Evolutionary conservation across 2,888 invertebrate species (phyloP).

Genomic region (Deilephila elpenor): DNA sequence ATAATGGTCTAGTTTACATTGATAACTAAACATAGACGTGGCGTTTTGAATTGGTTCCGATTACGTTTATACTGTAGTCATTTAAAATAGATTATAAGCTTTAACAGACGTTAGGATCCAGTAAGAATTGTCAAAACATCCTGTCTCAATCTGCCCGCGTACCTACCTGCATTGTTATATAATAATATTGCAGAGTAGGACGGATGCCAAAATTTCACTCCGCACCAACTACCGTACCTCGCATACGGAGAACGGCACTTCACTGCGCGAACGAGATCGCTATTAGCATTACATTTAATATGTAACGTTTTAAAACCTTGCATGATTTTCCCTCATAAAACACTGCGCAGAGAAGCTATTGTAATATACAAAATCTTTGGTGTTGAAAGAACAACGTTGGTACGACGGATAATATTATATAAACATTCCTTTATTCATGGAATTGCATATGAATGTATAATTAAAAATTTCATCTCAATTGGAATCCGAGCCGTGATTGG

Average conservation of each 20-base stretch:
- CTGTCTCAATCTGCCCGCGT: slow-evolving; percentile 52
- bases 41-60: not conserved
- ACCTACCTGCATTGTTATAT: slow-evolving; percentile 80
- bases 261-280: slow-evolving; percentile 43
- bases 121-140: slow-evolving; percentile 49
- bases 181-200: slow-evolving; percentile 73
- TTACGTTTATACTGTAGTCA: not conserved
- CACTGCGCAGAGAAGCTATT: slow-evolving; percentile 26
- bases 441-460: slow-evolving; percentile 11
- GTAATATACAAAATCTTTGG: slow-evolving; percentile 31
- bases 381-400: slow-evolving; percentile 30
- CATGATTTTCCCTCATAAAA: slow-evolving; percentile 30
- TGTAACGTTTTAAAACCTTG: slow-evolving; percentile 15
- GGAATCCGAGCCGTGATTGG: not conserved
- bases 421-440: slow-evolving; percentile 17
- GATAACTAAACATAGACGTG: not conserved
- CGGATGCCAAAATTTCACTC: slow-evolving; percentile 74
- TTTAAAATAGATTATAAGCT: not conserved
- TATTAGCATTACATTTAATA: slow-evolving; percentile 33
- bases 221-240: slow-evolving; percentile 49
- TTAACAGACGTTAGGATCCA: slow-evolving; percentile 34
- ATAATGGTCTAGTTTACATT: not conserved
- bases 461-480: slow-evolving; percentile 18
- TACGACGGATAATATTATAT: slow-evolving; percentile 29
- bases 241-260: slow-evolving; percentile 39